Evolutionary conservation across 2,113 vertebrate species (phyloP).

Genomic region (Lanius collurio): DNA sequence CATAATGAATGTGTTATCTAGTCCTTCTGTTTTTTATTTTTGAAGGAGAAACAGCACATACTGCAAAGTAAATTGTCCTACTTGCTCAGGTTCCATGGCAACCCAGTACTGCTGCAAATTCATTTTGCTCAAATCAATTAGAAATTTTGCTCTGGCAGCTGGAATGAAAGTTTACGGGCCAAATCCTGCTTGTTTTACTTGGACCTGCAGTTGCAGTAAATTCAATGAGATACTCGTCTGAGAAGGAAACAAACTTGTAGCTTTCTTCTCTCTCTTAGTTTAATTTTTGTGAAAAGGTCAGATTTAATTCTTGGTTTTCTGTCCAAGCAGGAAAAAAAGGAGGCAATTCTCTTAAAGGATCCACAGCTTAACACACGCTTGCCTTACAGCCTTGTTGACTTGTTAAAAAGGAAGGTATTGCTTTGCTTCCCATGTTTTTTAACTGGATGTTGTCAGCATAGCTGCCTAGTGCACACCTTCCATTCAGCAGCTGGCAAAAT

Average conservation of each 20-base stretch:
- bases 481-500: not conserved
- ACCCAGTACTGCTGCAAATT: conserved; percentile 35
- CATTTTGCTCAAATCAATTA: conserved; percentile 45
- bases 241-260: not conserved
- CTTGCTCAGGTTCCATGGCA: conserved; percentile 61
- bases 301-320: conserved; percentile 5
- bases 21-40: conserved; percentile 64
- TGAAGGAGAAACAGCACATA: conserved; percentile 56
- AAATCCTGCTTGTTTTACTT: conserved; percentile 31
- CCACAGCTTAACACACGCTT: not conserved
- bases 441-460: not conserved
- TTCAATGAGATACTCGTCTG: not conserved
- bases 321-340: not conserved
- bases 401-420: not conserved
- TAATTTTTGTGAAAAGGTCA: conserved; percentile 25
- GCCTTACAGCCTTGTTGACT: not conserved
- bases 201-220: not conserved
- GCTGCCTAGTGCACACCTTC: not conserved
- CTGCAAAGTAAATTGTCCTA: conserved; percentile 31
- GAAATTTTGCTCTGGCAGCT: conserved; percentile 55
- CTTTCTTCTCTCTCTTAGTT: not conserved
- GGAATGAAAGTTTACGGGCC: conserved; percentile 37
- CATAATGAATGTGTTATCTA: conserved; percentile 65
- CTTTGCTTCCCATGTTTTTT: not conserved
- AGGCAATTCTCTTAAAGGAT: not conserved